Evolutionary conservation across 1,140 invertebrate species (phyloP).

Genomic region (Nixonia krombeini): DNA sequence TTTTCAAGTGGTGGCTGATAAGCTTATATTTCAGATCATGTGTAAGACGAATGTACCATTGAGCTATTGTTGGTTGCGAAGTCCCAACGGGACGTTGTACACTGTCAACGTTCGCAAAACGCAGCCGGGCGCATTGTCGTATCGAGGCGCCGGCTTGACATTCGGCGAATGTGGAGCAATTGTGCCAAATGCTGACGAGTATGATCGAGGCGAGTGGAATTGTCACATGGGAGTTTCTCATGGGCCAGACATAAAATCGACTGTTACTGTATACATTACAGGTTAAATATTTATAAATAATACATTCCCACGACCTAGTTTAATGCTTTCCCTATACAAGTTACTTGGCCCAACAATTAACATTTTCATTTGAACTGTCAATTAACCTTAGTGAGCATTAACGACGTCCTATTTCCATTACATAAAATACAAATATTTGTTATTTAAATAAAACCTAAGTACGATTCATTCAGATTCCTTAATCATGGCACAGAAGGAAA

Average conservation of each 20-base stretch:
- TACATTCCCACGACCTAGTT: too few relatives aligned
- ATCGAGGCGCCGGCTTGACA: slow-evolving; percentile 41
- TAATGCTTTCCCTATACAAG: too few relatives aligned
- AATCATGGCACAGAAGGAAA: too few relatives aligned
- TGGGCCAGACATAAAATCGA: slow-evolving; percentile 38
- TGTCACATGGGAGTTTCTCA: slow-evolving; percentile 54
- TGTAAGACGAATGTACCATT: slow-evolving; percentile 44
- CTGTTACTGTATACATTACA: slow-evolving; percentile 49
- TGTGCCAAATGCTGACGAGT: slow-evolving; percentile 29
- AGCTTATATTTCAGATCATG: slow-evolving; percentile 44
- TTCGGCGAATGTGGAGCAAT: slow-evolving; percentile 50
- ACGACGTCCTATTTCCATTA: too few relatives aligned
- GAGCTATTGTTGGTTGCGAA: slow-evolving; percentile 56
- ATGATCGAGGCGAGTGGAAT: slow-evolving; percentile 52
- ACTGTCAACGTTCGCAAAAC: not conserved
- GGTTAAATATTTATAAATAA: too few relatives aligned
- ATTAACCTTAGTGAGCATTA: too few relatives aligned
- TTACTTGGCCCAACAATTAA: too few relatives aligned
- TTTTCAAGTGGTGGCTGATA: not conserved
- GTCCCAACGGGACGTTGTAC: slow-evolving; percentile 52
- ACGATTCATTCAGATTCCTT: too few relatives aligned
- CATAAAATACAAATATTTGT: too few relatives aligned
- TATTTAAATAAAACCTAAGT: too few relatives aligned
- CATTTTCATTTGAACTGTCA: too few relatives aligned
- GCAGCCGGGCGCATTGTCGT: slow-evolving; percentile 23